Conservation (phyloP, 2,113 vertebrate genomes). For the Carettochelys insculpta region DNA sequence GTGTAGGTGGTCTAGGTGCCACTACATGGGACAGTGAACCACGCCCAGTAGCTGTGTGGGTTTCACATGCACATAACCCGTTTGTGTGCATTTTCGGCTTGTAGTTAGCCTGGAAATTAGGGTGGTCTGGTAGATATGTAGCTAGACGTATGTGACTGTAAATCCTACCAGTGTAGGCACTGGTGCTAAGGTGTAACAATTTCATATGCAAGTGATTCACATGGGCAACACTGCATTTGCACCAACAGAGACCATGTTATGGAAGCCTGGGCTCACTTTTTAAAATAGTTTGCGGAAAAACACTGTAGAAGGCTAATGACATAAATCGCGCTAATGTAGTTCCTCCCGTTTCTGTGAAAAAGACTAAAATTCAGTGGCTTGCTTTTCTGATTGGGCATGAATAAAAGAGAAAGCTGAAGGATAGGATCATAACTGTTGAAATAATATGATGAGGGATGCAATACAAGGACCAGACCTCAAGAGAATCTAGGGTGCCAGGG, state of each 20-base stretch:
- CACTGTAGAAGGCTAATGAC: not conserved
- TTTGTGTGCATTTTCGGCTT: not conserved
- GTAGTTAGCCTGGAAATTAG: not conserved
- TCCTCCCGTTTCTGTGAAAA: not conserved
- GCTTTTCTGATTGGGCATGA: not conserved
- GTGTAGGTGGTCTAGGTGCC: too few species aligned
- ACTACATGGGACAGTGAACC: too few species aligned
- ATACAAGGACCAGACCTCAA: not conserved
- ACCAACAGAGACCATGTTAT: not conserved
- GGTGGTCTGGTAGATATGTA: not conserved
- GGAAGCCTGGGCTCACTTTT: not conserved
- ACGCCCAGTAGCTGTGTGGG: too few species aligned
- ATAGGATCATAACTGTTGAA: not conserved
- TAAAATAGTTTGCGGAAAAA: not conserved
- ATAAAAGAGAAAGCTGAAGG: not conserved
- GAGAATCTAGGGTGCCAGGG: not conserved
- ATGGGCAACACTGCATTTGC: not conserved
- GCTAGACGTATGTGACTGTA: not conserved
- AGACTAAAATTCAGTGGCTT: not conserved
- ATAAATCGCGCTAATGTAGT: too few species aligned
- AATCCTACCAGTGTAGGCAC: not conserved
- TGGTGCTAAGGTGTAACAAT: not conserved
- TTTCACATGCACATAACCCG: not conserved
- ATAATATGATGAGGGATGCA: not conserved
- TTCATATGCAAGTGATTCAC: constrained; percentile 6